phyloP scores from a whole-genome alignment of 2,888 invertebrate genomes.

The Theodoxus fluviatilis region DNA sequence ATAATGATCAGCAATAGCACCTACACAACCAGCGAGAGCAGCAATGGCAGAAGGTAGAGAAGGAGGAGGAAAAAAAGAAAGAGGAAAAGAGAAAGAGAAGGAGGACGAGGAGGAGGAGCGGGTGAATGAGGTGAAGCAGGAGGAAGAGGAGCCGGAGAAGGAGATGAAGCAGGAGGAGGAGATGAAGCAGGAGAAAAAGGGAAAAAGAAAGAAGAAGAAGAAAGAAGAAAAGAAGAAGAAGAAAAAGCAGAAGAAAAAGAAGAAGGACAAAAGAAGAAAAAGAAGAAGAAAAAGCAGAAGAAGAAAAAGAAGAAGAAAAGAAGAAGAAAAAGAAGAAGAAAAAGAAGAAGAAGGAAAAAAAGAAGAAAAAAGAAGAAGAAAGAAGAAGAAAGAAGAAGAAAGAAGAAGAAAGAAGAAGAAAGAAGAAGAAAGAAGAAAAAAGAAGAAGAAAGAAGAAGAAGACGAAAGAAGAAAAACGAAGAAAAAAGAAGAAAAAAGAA shows the following conservation, averaged over 20 bases:
- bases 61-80: no score
- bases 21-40: no score
- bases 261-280: background rate
- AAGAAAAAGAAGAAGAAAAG: background rate
- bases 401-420: background rate
- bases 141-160: no score
- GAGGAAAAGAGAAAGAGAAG: no score
- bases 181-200: background rate
- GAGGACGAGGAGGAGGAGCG: no score
- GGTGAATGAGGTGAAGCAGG: no score
- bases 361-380: background rate
- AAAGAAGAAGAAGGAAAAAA: background rate
- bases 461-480: background rate
- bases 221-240: background rate
- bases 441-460: background rate
- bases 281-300: background rate
- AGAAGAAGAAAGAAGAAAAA: background rate
- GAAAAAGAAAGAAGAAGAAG: background rate
- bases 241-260: background rate
- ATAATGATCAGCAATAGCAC: no score
- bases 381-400: no score
- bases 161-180: background rate
- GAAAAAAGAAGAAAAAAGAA: background rate
- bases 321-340: background rate
- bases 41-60: no score